These are phyloP conservation scores for Drosophila helvetica DNA, from an alignment of 2,888 invertebrate species.

Conservation along the genomic window DNA sequence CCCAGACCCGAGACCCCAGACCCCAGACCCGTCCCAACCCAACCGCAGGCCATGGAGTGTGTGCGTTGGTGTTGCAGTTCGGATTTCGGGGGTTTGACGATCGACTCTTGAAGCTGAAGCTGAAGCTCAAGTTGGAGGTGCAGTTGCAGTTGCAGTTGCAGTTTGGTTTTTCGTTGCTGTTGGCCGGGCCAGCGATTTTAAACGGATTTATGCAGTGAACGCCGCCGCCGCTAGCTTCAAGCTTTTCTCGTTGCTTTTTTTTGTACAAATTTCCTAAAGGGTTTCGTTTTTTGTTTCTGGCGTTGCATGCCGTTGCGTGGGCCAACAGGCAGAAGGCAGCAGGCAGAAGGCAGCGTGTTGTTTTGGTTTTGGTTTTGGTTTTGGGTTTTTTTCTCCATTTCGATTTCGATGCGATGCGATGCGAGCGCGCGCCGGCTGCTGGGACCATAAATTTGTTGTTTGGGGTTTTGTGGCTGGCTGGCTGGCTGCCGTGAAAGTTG, in stretches of 20 bases:
- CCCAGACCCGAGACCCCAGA: too few species aligned
- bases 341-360: constrained; percentile 37
- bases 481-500: constrained; percentile 74
- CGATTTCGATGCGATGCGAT: constrained; percentile 62
- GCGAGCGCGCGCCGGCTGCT: constrained; percentile 43
- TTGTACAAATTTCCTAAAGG: constrained; percentile 76
- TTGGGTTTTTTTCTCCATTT: constrained; percentile 29
- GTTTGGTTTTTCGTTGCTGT: constrained; percentile 17
- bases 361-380: constrained; percentile 2
- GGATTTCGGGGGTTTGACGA: constrained; percentile 45
- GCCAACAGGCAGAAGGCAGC: constrained; percentile 37
- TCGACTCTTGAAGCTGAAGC: constrained; percentile 50
- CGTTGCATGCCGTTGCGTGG: constrained; percentile 62
- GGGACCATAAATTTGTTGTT: constrained; percentile 67
- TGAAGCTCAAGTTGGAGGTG: constrained; percentile 63
- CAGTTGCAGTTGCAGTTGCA: constrained; percentile 53
- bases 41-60: constrained; percentile 32
- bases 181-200: constrained; percentile 63
- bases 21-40: constrained; percentile 7
- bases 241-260: constrained; percentile 36
- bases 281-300: constrained; percentile 60
- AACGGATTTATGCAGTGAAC: constrained; percentile 70
- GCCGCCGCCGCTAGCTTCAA: constrained; percentile 36
- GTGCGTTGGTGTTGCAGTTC: constrained; percentile 46
- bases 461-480: constrained; percentile 48